Evolutionary conservation across 2,797 vertebrate genomes (phyloP).

Genomic region (Parauchenoglanis punctatus): DNA sequence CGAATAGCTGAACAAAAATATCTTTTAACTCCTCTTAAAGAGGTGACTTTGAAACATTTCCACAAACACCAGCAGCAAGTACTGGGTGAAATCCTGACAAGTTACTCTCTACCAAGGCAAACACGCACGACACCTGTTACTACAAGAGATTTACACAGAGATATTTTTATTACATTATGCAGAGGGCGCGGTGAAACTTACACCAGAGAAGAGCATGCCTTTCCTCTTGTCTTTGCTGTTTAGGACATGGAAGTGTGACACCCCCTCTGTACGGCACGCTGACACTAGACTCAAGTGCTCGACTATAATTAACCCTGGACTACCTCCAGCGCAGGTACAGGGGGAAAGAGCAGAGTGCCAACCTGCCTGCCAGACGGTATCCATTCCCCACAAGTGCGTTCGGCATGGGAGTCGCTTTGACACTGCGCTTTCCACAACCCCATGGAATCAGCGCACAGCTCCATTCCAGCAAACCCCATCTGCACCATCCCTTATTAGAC

Average conservation of each 20-base stretch:
- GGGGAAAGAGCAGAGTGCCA: conserved; percentile 74
- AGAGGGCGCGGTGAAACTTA: conserved; percentile 38
- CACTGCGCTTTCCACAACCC: conserved; percentile 63
- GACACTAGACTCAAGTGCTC: conserved; percentile 78
- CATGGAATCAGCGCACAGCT: conserved; percentile 68
- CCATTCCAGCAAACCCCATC: conserved; percentile 74
- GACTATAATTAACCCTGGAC: conserved; percentile 86
- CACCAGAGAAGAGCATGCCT: conserved; percentile 66
- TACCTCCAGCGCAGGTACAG: conserved; percentile 80
- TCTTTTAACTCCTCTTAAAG: conserved; percentile 17
- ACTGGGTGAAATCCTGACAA: neutral
- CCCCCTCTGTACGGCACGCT: conserved; percentile 64
- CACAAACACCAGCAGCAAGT: neutral
- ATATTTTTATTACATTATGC: neutral
- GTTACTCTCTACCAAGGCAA: neutral
- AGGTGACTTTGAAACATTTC: conserved; percentile 53
- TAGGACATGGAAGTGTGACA: conserved; percentile 81
- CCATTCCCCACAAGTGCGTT: conserved; percentile 76
- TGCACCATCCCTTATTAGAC: conserved; percentile 77
- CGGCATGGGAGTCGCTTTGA: conserved; percentile 77
- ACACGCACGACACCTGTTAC: conserved; percentile 1
- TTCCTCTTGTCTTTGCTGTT: conserved; percentile 74
- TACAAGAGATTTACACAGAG: neutral
- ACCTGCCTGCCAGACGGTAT: conserved; percentile 77
- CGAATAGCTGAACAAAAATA: conserved; percentile 62